Base-by-base conservation (phyloP, 2,113 vertebrate species). In the Platycercus adscitus region DNA sequence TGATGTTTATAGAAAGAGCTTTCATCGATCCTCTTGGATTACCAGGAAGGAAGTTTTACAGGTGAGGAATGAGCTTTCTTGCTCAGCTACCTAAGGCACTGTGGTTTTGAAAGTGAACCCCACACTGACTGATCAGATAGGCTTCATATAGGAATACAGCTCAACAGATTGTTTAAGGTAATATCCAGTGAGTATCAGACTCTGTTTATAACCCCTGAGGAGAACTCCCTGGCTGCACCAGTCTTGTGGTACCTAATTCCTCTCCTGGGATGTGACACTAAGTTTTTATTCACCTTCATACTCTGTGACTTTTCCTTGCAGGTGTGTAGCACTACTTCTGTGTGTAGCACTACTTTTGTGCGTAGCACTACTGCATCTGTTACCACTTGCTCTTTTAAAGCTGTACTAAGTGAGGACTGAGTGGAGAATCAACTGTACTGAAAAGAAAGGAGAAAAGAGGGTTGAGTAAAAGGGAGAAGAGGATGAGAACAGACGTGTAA, bases 11-110 rank as follows among this genome's bases (percentile, higher is more conserved):
- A 66, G 99, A 99, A 95, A 98, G 99, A 97, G 98, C 99, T 58
- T 99, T 99, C 95, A 99, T 98, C 17, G 99, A 99, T 96, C 99
- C 99, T 33, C 97, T 99, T 94, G 99, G 99, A 8, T 98, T 99
- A 96, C 99, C 99, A 84, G 98, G 98, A 60, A 98, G 99, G 93
- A 98, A 98, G 12, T 99, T 99, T 97, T 99, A 99, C 97, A 99
- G 99, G 99, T 99, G 95, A 97, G 87, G 8, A 35, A 44, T 47
- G 17, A 64, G 23, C 13, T 81, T 88, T 18, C 50, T 65, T 53
- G 44, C 28, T 11, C 17, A 39, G 6, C 23, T 78, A 31, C n/a
- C 18, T 37, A 37, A 68, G 35, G 23, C 4, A 17, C 13, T 35
- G 11, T n/a, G 10, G 15, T 63, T 76, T 81, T 77, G 17, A 20